Evolutionary conservation across 2,888 invertebrate genomes (phyloP).

Genomic region (Bellardia pandia): DNA sequence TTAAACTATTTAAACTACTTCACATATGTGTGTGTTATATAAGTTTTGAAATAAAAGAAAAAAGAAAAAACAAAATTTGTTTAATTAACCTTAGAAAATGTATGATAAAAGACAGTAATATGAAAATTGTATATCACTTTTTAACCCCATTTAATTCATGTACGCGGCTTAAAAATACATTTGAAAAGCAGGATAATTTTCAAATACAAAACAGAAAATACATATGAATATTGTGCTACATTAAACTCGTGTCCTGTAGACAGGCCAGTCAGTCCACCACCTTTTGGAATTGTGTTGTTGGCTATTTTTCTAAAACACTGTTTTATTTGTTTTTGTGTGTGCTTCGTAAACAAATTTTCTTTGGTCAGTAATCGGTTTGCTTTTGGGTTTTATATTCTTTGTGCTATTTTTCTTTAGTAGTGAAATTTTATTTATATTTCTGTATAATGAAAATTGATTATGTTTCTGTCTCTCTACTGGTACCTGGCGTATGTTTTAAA

Average conservation of each 20-base stretch:
- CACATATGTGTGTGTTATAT: conserved; percentile 1
- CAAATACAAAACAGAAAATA: not conserved
- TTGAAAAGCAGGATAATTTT: conserved; percentile 38
- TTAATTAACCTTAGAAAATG: conserved; percentile 61
- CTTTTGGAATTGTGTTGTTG: conserved; percentile 26
- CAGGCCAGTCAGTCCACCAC: conserved; percentile 14
- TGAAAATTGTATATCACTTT: not conserved
- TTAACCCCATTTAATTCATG: conserved; percentile 35
- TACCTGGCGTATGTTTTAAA: conserved; percentile 28
- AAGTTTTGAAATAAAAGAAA: not conserved
- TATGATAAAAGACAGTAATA: not conserved
- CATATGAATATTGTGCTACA: conserved; percentile 24
- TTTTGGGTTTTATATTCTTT: conserved; percentile 27
- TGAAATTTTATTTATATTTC: conserved; percentile 16
- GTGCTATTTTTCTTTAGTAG: not conserved
- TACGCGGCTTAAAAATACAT: not conserved
- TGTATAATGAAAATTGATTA: conserved; percentile 55
- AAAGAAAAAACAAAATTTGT: conserved; percentile 43
- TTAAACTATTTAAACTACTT: not conserved
- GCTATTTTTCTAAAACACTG: not conserved
- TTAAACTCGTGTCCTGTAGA: conserved; percentile 21
- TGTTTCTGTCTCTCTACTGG: not conserved
- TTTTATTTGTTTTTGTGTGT: conserved; percentile 1
- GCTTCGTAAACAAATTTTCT: conserved; percentile 55
- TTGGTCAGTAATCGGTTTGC: conserved; percentile 35